A percentile compares a stretch with the other conserved stretches of the same genome.
phyloP scores from a whole-genome alignment of 2,113 vertebrate species.

The Tupaia chinensis region DNA sequence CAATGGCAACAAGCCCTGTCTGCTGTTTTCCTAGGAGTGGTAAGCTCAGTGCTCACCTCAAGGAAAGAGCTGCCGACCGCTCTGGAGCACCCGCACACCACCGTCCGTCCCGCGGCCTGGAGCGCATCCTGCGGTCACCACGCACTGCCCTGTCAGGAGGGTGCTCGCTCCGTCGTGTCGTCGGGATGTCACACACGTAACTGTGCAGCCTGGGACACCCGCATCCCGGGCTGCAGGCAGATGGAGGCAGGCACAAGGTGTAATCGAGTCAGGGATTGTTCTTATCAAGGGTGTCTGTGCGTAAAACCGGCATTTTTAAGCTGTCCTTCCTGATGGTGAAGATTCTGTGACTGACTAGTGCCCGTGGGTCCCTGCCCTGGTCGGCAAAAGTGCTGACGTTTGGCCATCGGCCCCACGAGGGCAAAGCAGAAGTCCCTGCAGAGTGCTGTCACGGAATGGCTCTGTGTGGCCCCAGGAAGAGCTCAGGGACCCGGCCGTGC shows the following conservation, averaged over 20 bases:
- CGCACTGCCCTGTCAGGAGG: too few species aligned
- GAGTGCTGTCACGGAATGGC: accelerated
- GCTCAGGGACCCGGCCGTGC: background rate
- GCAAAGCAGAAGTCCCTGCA: background rate
- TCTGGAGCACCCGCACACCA: too few species aligned
- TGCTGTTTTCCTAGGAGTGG: accelerated
- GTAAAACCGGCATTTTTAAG: background rate
- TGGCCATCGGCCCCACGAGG: accelerated
- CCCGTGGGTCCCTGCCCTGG: accelerated
- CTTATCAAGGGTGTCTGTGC: background rate
- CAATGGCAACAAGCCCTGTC: accelerated
- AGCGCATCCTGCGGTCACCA: too few species aligned
- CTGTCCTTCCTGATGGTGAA: background rate
- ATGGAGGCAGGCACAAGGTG: too few species aligned
- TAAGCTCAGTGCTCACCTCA: accelerated
- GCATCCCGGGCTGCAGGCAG: too few species aligned
- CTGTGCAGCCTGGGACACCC: too few species aligned
- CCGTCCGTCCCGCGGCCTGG: too few species aligned
- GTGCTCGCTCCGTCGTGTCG: too few species aligned
- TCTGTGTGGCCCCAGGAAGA: background rate
- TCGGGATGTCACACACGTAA: too few species aligned
- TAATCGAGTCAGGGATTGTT: background rate
- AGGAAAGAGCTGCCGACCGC: background rate
- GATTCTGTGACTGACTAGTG: accelerated
- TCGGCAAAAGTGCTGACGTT: accelerated